These are phyloP conservation scores for Tetramorium alpestre DNA, from an alignment of 1,140 invertebrate genomes.

Conservation along the genomic window DNA sequence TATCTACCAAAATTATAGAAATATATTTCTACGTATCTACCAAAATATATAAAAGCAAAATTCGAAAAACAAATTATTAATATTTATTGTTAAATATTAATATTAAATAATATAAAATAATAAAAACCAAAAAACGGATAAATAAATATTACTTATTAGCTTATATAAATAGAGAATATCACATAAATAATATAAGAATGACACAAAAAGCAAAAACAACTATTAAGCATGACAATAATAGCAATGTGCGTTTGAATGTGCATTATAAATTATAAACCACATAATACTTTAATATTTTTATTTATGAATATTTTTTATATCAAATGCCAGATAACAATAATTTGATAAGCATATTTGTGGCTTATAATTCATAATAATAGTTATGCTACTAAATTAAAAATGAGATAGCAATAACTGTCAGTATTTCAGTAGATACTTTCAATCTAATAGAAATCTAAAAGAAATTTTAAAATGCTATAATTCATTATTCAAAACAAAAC, in stretches of 20 bases:
- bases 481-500: neutral
- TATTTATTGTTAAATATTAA: neutral
- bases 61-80: conserved; percentile 17
- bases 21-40: neutral
- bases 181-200: conserved; percentile 31
- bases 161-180: neutral
- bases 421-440: conserved; percentile 13
- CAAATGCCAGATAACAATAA: neutral
- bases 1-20: neutral
- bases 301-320: neutral
- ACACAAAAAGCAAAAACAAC: conserved; percentile 28
- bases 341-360: neutral
- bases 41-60: neutral
- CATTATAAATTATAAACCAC: conserved; percentile 35
- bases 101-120: conserved; percentile 16
- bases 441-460: neutral
- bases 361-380: conserved; percentile 29
- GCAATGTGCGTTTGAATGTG: neutral
- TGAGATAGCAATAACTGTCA: neutral
- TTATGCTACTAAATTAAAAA: conserved; percentile 17
- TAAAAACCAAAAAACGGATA: neutral
- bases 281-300: neutral
- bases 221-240: conserved; percentile 13
- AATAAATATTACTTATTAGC: neutral
- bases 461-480: neutral